Evolutionary conservation across 2,888 invertebrate species (phyloP).

Genomic region (Strigamia crassipes): DNA sequence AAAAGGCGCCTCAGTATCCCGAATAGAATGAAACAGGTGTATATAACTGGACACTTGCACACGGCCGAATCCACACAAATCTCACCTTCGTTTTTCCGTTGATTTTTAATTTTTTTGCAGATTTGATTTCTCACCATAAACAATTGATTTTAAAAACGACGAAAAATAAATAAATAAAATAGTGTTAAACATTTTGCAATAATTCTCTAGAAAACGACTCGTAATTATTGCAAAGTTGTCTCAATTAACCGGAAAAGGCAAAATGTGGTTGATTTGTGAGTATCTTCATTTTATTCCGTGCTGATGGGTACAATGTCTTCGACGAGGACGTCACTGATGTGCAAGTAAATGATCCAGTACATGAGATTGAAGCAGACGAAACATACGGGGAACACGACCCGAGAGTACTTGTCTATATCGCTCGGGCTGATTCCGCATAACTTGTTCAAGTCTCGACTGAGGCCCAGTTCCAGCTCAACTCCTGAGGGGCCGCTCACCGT

Average conservation of each 20-base stretch:
- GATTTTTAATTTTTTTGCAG: background rate
- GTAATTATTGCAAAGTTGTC: background rate
- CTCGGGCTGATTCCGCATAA: conserved; percentile 89
- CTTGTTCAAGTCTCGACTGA: conserved; percentile 87
- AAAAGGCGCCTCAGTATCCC: background rate
- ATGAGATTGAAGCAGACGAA: conserved; percentile 98
- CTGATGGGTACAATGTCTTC: conserved; percentile 85
- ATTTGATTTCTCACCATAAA: background rate
- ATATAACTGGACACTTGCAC: background rate
- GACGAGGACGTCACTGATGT: conserved; percentile 93
- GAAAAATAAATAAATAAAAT: background rate
- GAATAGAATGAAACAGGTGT: background rate
- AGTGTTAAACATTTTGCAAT: background rate
- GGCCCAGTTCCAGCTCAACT: conserved; percentile 41
- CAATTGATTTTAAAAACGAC: too few relatives aligned
- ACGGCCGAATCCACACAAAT: background rate
- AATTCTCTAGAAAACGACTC: background rate
- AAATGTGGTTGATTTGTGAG: conserved; percentile 29
- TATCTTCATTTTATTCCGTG: conserved; percentile 46
- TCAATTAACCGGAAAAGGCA: conserved; percentile 16
- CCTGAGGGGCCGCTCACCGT: conserved; percentile 68
- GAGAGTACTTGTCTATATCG: conserved; percentile 98
- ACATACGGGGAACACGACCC: conserved; percentile 97
- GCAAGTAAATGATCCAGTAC: conserved; percentile 97
- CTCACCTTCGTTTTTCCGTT: background rate